A percentile compares a stretch with the other conserved stretches of the same genome.
Evolutionary conservation across 35 echinoderm and acorn worm species (phyloP).

Genomic region (Strongylocentrotus purpuratus): DNA sequence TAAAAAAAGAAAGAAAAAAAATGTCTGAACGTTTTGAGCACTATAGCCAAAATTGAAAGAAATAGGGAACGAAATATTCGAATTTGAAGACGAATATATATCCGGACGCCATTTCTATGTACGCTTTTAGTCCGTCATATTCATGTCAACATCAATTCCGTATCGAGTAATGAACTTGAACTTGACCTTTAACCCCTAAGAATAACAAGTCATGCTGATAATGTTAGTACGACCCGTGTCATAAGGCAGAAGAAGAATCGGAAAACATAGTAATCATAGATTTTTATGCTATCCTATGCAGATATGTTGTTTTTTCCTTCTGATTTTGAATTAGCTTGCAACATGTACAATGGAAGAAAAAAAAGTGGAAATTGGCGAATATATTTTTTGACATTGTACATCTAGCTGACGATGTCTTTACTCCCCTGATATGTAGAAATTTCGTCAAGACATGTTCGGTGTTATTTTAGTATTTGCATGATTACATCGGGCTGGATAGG

Average conservation of each 20-base stretch:
- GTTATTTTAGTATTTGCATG: too few relatives aligned
- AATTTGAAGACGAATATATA: neutral
- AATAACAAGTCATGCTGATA: conserved; percentile 1
- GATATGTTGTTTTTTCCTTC: neutral
- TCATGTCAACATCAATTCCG: neutral
- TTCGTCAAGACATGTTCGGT: too few relatives aligned
- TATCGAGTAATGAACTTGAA: neutral
- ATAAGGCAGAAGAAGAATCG: neutral
- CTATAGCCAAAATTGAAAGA: too few relatives aligned
- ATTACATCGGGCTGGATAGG: too few relatives aligned
- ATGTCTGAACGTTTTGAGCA: too few relatives aligned
- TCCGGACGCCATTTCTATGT: neutral
- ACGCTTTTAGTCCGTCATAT: neutral
- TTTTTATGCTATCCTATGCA: neutral
- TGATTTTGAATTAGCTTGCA: neutral
- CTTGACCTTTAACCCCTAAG: neutral
- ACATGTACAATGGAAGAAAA: too few relatives aligned
- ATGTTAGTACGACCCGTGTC: neutral
- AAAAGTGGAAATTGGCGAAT: too few relatives aligned
- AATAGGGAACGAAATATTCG: too few relatives aligned
- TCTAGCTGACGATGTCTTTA: too few relatives aligned
- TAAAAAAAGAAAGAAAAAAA: too few relatives aligned
- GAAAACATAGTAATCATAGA: neutral
- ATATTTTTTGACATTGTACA: too few relatives aligned
- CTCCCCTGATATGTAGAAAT: too few relatives aligned